Conservation (phyloP, 2,113 vertebrate genomes). For the Ailuropoda melanoleuca region DNA sequence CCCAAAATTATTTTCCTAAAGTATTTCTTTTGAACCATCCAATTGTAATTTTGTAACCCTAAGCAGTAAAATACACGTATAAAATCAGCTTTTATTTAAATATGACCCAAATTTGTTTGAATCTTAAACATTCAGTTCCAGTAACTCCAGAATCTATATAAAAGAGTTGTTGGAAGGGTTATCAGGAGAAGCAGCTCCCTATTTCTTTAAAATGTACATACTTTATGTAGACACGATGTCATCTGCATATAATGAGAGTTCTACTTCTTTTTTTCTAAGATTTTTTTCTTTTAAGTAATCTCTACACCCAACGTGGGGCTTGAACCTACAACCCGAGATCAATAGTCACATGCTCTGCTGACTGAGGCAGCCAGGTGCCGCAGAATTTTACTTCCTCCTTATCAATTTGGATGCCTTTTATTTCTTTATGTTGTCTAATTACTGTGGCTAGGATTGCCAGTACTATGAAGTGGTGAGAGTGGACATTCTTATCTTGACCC, state of each 20-base stretch:
- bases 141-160: not conserved
- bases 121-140: not conserved
- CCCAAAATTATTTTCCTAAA: not conserved
- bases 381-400: not conserved
- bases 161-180: not conserved
- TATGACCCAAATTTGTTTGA: not conserved
- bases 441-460: not conserved
- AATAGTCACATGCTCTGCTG: not conserved
- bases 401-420: not conserved
- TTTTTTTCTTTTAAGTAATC: not conserved
- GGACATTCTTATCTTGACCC: not conserved
- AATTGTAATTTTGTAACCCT: not conserved
- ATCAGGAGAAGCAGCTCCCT: not conserved
- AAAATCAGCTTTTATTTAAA: conserved; percentile 23
- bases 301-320: not conserved
- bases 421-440: not conserved
- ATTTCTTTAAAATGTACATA: not conserved
- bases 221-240: not conserved
- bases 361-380: not conserved
- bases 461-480: not conserved
- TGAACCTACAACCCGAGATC: not conserved
- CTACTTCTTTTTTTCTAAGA: not conserved
- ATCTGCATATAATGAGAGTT: not conserved
- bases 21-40: not conserved
- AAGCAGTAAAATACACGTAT: not conserved